Conservation (phyloP, 2,797 vertebrate genomes). For the Amblyraja radiata region DNA sequence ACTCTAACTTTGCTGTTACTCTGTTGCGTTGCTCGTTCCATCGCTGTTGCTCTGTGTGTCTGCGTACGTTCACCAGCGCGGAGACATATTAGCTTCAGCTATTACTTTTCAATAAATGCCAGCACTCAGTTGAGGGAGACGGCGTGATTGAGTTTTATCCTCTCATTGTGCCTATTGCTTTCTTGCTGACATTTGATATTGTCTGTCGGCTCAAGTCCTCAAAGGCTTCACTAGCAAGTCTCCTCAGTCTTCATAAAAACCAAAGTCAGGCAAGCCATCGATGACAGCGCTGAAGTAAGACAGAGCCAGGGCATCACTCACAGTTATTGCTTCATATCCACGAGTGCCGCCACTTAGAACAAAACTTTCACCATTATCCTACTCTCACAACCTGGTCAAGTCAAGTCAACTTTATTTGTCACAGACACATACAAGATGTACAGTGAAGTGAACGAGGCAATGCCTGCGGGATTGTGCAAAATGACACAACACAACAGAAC, state of each 20-base stretch:
- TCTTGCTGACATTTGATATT: neutral
- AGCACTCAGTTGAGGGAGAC: neutral
- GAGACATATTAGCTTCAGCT: neutral
- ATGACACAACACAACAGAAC: too few species aligned
- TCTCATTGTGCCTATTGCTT: neutral
- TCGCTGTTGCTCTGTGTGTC: too few species aligned
- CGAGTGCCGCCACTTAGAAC: neutral
- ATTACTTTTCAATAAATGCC: slow-evolving; percentile 22
- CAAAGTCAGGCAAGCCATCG: slow-evolving; percentile 22
- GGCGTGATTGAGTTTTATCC: slow-evolving; percentile 11
- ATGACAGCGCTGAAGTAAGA: neutral
- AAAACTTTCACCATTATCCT: too few species aligned
- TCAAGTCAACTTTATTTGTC: too few species aligned
- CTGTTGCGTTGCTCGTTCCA: neutral
- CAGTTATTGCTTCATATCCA: neutral
- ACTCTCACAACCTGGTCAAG: too few species aligned
- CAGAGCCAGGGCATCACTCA: neutral
- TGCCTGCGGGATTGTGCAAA: too few species aligned
- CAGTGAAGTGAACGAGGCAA: too few species aligned
- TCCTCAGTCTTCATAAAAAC: slow-evolving; percentile 14
- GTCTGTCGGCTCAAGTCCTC: neutral
- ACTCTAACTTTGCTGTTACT: too few species aligned
- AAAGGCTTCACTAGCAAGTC: neutral
- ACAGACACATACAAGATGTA: too few species aligned
- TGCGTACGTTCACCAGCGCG: neutral